Percentiles rank a stretch among this genome's conserved stretches.
phyloP scores from a whole-genome alignment of 2,797 vertebrate species.

The Picus viridis region DNA sequence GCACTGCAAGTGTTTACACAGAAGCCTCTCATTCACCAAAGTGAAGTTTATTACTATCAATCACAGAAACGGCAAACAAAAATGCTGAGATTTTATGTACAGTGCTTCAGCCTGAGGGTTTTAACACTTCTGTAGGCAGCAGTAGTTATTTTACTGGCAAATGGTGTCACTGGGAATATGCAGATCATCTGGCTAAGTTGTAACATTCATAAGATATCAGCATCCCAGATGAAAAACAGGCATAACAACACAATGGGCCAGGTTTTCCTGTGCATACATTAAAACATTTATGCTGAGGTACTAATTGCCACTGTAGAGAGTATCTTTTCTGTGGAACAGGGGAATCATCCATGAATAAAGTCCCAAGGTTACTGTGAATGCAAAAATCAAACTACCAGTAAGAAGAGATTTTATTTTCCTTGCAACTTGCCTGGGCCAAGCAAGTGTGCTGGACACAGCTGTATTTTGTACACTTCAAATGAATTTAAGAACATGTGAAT shows the following conservation, averaged over 20 bases:
- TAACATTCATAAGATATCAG: conserved; percentile 55
- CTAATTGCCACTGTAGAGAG: neutral
- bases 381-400: neutral
- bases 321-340: neutral
- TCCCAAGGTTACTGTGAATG: neutral
- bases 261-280: neutral
- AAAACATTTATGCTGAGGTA: neutral
- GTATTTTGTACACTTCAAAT: neutral
- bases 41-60: conserved; percentile 56
- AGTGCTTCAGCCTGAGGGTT: conserved; percentile 50
- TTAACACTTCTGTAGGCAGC: conserved; percentile 47
- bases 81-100: conserved; percentile 59
- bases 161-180: conserved; percentile 46
- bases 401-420: neutral
- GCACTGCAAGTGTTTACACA: conserved; percentile 50
- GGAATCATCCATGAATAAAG: neutral
- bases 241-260: neutral
- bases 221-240: conserved; percentile 42
- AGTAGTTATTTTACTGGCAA: conserved; percentile 57
- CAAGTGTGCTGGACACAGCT: neutral
- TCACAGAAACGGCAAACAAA: conserved; percentile 59
- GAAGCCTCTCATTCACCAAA: conserved; percentile 46
- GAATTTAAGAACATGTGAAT: neutral
- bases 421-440: neutral
- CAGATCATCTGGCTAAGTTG: conserved; percentile 43